These are phyloP conservation scores for Phenganax marumi DNA, from an alignment of 92 coral and sea anemone genomes.

Conservation along the genomic window DNA sequence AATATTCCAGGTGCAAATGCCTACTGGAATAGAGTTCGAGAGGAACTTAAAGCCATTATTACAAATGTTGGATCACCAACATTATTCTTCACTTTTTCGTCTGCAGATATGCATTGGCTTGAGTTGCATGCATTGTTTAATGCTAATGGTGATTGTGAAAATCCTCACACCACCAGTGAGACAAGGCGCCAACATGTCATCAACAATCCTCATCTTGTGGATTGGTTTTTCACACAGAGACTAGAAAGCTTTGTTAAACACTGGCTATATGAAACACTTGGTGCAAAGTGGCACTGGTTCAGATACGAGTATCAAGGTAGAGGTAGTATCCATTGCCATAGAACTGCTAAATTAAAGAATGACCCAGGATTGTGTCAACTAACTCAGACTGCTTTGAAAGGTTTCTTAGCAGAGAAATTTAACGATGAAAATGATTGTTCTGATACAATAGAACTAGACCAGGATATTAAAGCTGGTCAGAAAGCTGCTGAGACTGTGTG, in stretches of 20 bases:
- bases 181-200: conserved; percentile 40
- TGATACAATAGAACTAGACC: conserved; percentile 47
- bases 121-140: conserved; percentile 11
- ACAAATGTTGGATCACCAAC: conserved; percentile 47
- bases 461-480: conserved; percentile 63
- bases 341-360: not conserved
- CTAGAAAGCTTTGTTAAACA: no score
- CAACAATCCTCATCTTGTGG: conserved; percentile 28
- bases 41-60: not conserved
- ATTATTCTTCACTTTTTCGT: conserved; percentile 47
- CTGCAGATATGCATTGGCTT: conserved; percentile 46
- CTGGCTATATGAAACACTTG: no score
- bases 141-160: conserved; percentile 39
- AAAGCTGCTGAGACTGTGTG: conserved; percentile 59
- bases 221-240: no score
- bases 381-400: conserved; percentile 54
- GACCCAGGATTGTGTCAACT: conserved; percentile 35
- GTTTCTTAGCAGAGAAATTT: conserved; percentile 49
- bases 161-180: conserved; percentile 25
- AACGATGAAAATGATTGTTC: conserved; percentile 43
- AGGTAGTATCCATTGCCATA: no score
- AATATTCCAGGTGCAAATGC: conserved; percentile 1
- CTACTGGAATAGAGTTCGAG: conserved; percentile 5
- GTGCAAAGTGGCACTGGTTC: no score
- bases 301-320: no score